Conservation (phyloP, 2,888 invertebrate species). For the Tenthredo amoena region DNA sequence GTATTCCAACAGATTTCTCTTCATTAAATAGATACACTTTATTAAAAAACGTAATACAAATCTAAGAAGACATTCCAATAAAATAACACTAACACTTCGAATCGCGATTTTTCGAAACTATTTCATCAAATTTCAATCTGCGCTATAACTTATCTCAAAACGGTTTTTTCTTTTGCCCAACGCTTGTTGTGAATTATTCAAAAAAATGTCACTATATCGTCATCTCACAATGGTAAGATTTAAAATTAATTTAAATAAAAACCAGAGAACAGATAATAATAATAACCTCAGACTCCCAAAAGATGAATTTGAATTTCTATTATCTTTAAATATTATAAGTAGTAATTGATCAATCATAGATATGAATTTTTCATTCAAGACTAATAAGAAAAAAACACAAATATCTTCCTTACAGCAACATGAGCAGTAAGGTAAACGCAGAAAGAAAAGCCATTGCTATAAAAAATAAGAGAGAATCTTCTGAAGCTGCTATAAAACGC, state of each 20-base stretch:
- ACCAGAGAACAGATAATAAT: not conserved
- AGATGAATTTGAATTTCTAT: not conserved
- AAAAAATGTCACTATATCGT: slow-evolving; percentile 19
- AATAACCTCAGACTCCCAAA: not conserved
- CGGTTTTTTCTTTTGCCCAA: not conserved
- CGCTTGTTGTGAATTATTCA: not conserved
- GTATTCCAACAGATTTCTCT: not conserved
- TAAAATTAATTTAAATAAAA: not conserved
- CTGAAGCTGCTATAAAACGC: slow-evolving; percentile 57
- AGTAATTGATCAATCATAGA: not conserved
- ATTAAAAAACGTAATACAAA: not conserved
- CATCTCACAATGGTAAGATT: slow-evolving; percentile 5
- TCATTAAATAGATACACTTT: not conserved
- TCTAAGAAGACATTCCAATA: not conserved
- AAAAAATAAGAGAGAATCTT: slow-evolving; percentile 58
- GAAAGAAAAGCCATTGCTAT: slow-evolving; percentile 58
- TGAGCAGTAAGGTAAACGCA: slow-evolving; percentile 61
- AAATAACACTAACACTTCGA: not conserved
- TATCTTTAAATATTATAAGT: not conserved
- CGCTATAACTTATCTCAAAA: not conserved
- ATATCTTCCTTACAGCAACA: slow-evolving; percentile 58
- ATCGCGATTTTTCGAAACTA: slow-evolving; percentile 6
- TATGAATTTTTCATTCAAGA: not conserved
- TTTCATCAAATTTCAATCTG: not conserved
- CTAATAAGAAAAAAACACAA: not conserved